These are phyloP conservation scores for Barnardius zonarius DNA, from an alignment of 2,113 vertebrate species.

Conservation along the genomic window DNA sequence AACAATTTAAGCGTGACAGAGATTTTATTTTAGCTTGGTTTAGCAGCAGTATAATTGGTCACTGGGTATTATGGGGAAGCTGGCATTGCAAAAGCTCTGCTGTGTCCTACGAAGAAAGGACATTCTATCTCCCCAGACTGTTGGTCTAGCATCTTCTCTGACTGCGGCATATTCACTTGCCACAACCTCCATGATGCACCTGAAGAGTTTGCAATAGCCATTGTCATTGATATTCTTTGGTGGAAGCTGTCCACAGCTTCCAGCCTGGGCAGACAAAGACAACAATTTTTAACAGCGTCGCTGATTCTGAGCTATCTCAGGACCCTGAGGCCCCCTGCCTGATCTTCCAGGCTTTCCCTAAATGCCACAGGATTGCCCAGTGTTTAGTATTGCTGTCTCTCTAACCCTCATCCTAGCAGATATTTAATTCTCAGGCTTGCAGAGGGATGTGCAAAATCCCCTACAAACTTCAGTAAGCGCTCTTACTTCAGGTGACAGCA, in stretches of 20 bases:
- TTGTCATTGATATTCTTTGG: fast-evolving
- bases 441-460: neutral
- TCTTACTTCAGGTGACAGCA: neutral
- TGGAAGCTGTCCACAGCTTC: neutral
- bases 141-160: neutral
- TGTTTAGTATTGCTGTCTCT: neutral
- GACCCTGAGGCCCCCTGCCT: neutral
- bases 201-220: neutral
- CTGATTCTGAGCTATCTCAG: neutral
- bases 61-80: neutral
- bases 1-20: slow-evolving; percentile 39
- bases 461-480: neutral
- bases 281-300: neutral
- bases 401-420: neutral
- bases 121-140: fast-evolving
- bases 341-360: neutral
- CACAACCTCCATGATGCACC: neutral
- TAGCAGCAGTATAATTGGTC: slow-evolving; percentile 53
- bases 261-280: neutral
- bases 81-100: neutral
- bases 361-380: neutral
- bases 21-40: slow-evolving; percentile 50
- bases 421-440: neutral
- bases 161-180: neutral
- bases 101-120: neutral